Percentiles rank a stretch among this genome's conserved stretches.
Conservation (phyloP, 2,888 invertebrate species). For the Tenthredo livida region DNA sequence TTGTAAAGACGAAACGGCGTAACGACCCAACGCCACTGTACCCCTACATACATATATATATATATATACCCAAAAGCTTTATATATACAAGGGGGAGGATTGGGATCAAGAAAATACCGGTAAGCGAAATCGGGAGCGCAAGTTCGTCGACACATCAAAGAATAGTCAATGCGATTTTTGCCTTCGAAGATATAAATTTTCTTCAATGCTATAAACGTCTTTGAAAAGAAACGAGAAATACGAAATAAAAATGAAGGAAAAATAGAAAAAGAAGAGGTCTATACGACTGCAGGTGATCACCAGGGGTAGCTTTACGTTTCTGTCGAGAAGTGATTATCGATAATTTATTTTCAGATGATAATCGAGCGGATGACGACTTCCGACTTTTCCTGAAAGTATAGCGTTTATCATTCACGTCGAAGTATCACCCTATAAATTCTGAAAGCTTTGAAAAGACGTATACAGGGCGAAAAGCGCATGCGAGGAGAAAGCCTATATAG, state of each 20-base stretch:
- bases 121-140: neutral
- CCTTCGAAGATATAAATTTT: neutral
- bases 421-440: neutral
- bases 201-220: neutral
- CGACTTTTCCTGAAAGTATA: neutral
- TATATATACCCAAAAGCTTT: neutral
- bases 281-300: neutral
- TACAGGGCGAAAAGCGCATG: neutral
- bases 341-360: neutral
- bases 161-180: slow-evolving; percentile 1
- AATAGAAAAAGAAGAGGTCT: neutral
- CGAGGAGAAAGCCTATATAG: neutral
- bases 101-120: neutral
- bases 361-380: neutral
- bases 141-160: neutral
- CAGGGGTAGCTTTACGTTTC: neutral
- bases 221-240: neutral
- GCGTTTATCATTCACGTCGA: neutral
- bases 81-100: neutral
- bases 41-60: neutral
- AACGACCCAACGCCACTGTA: slow-evolving; percentile 68
- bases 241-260: neutral
- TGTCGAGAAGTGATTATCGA: neutral
- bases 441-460: neutral
- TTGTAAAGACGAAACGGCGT: slow-evolving; percentile 76